These are phyloP conservation scores for Scolopax bukidnonensis DNA, from an alignment of 2,797 vertebrate species.

Conservation along the genomic window DNA sequence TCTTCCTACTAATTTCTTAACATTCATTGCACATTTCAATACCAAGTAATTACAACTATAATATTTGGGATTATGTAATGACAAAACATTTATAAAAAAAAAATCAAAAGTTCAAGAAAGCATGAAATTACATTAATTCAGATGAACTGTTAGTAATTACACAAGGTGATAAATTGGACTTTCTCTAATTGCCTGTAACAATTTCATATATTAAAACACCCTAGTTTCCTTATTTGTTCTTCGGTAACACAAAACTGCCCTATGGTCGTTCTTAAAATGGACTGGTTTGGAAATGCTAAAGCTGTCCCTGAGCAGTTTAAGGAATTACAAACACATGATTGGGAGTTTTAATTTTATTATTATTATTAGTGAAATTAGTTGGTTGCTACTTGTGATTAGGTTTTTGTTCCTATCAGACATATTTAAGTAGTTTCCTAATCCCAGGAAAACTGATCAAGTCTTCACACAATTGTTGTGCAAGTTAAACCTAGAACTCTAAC, in stretches of 20 bases:
- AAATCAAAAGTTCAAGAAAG: conserved; percentile 60
- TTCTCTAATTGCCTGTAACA: conserved; percentile 48
- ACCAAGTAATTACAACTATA: conserved; percentile 24
- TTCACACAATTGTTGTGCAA: background rate
- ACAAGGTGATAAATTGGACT: conserved; percentile 60
- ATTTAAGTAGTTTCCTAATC: background rate
- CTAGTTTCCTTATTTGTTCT: background rate
- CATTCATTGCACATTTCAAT: conserved; percentile 24
- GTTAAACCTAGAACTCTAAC: background rate
- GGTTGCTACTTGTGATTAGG: background rate
- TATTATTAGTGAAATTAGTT: background rate
- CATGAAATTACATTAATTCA: conserved; percentile 68
- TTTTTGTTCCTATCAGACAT: background rate
- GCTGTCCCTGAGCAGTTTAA: background rate
- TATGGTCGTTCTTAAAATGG: background rate
- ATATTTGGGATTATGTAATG: conserved; percentile 54
- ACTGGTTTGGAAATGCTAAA: background rate
- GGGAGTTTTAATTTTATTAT: background rate
- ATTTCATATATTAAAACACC: background rate
- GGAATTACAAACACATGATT: accelerated
- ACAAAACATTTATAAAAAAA: conserved; percentile 32
- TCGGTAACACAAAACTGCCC: background rate
- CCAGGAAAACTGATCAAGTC: background rate
- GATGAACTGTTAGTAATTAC: conserved; percentile 55
- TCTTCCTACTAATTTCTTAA: background rate